Percentiles rank a stretch among this genome's conserved stretches.
These are phyloP conservation scores for Cordilura impudica DNA, from an alignment of 2,888 invertebrate genomes.

Conservation along the genomic window DNA sequence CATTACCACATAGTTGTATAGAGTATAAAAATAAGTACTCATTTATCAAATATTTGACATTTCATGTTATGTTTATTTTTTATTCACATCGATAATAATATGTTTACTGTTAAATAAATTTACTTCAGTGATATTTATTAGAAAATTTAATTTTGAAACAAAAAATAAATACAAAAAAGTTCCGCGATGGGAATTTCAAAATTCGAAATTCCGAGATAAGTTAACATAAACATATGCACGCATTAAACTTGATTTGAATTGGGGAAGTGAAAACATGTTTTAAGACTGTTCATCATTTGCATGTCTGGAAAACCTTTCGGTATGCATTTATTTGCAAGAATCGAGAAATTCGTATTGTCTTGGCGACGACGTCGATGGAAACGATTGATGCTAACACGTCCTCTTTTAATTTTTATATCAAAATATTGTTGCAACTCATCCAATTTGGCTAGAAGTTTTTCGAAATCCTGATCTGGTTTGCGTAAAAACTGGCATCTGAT, in stretches of 20 bases:
- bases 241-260: conserved; percentile 13
- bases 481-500: conserved; percentile 72
- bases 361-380: conserved; percentile 37
- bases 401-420: conserved; percentile 70
- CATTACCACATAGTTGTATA: no score
- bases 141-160: not conserved
- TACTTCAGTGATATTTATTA: not conserved
- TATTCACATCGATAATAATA: no score
- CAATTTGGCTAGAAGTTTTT: conserved; percentile 68
- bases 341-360: not conserved
- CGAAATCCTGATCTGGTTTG: conserved; percentile 71
- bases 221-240: no score
- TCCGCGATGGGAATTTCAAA: not conserved
- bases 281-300: conserved; percentile 68
- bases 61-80: no score
- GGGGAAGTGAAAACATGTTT: conserved; percentile 65
- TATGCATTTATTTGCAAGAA: conserved; percentile 66
- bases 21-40: no score
- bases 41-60: no score
- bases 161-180: not conserved
- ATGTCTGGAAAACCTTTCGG: conserved; percentile 69
- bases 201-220: not conserved
- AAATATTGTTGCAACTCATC: conserved; percentile 73
- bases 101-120: no score
- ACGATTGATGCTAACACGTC: conserved; percentile 63